Conservation (phyloP, 2,888 invertebrate species). For the Phymatocera aterrima region DNA sequence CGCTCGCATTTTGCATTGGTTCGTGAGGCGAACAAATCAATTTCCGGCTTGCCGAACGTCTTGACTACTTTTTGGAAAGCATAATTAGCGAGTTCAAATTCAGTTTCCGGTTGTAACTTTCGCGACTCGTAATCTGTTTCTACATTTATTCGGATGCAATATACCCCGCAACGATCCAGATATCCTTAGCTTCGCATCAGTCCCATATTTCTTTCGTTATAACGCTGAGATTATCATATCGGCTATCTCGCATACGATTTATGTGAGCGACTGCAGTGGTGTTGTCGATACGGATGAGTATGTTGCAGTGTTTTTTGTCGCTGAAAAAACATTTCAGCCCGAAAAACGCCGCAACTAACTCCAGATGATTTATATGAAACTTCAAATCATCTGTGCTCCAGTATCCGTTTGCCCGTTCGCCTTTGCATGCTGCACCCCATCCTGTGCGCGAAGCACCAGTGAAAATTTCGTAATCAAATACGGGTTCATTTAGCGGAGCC, state of each 20-base stretch:
- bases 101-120: slow-evolving; percentile 49
- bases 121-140: slow-evolving; percentile 51
- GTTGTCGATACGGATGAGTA: slow-evolving; percentile 47
- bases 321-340: background rate
- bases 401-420: background rate
- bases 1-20: slow-evolving; percentile 52
- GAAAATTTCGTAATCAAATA: background rate
- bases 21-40: slow-evolving; percentile 54
- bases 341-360: background rate
- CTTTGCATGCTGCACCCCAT: background rate
- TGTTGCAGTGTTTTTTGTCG: background rate
- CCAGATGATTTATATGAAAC: background rate
- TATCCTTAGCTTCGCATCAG: slow-evolving; percentile 49
- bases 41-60: slow-evolving; percentile 45
- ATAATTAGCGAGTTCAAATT: slow-evolving; percentile 42
- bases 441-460: background rate
- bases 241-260: slow-evolving; percentile 50
- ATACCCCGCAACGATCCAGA: slow-evolving; percentile 45
- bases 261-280: slow-evolving; percentile 51
- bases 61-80: slow-evolving; percentile 30
- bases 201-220: slow-evolving; percentile 47
- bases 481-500: background rate
- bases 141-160: background rate
- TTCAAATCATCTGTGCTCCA: background rate
- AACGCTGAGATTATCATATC: slow-evolving; percentile 27